Conservation (phyloP, 2,797 vertebrate genomes). For the Pangasius sanitwongsei region DNA sequence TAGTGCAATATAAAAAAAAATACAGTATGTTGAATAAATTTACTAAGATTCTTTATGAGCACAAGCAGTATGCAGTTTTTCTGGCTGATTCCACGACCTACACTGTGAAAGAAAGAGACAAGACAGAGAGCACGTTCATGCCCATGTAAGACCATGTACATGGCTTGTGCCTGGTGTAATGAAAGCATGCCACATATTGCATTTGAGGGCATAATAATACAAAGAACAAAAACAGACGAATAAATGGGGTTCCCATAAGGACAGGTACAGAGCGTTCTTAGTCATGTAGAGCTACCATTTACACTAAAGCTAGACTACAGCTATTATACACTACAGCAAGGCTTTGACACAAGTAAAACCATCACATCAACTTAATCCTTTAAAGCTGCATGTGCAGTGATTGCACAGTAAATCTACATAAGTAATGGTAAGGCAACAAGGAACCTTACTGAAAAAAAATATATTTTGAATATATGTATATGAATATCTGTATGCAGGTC, state of each 20-base stretch:
- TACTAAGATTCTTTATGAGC: background rate
- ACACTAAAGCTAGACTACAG: background rate
- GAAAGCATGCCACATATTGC: background rate
- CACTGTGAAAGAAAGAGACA: background rate
- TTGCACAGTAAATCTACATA: background rate
- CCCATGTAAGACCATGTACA: background rate
- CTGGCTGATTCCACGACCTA: background rate
- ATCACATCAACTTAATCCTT: background rate
- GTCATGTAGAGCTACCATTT: background rate
- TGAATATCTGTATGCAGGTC: background rate
- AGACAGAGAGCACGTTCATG: background rate
- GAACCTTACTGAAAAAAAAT: background rate
- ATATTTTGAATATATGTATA: too few species aligned
- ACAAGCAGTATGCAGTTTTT: background rate
- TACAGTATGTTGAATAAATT: background rate
- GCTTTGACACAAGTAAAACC: too few species aligned
- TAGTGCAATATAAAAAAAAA: background rate
- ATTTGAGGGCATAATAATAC: background rate
- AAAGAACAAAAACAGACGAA: background rate
- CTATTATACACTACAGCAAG: background rate
- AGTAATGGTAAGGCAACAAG: background rate
- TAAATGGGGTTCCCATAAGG: background rate
- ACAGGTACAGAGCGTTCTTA: background rate
- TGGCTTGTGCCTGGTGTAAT: constrained; percentile 1
- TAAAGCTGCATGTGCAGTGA: background rate